A percentile compares a stretch with the other conserved stretches of the same genome.
Conservation (phyloP, 2,113 vertebrate genomes). For the Calyptommatus sinebrachiatus region DNA sequence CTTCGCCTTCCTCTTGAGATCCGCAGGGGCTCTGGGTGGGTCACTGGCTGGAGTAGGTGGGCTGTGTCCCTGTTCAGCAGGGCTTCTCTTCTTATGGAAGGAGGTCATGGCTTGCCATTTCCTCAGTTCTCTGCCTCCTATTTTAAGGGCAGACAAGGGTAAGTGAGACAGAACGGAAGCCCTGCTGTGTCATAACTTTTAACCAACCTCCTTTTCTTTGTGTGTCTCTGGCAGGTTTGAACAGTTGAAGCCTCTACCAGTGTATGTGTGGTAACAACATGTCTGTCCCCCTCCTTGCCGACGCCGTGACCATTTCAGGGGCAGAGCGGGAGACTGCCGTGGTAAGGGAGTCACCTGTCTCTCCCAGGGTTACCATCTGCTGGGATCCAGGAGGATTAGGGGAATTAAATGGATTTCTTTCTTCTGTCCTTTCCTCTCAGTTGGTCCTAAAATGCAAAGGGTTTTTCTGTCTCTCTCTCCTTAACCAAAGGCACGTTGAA, state of each 20-base stretch:
- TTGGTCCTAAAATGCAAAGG: background rate
- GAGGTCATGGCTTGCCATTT: too few species aligned
- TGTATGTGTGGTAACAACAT: slow-evolving; percentile 99
- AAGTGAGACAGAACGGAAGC: background rate
- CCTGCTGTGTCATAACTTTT: background rate
- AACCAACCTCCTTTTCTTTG: background rate
- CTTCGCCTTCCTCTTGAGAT: too few species aligned
- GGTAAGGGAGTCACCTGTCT: slow-evolving; percentile 74
- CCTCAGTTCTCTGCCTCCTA: background rate
- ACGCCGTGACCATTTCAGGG: slow-evolving; percentile 93
- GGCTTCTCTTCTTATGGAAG: background rate
- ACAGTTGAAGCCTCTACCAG: slow-evolving; percentile 75
- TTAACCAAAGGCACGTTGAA: background rate
- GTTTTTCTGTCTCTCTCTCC: background rate
- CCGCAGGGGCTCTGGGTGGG: too few species aligned
- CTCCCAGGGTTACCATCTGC: slow-evolving; percentile 12
- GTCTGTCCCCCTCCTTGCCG: slow-evolving; percentile 97
- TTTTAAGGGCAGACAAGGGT: background rate
- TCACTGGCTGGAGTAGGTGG: too few species aligned
- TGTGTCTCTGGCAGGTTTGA: slow-evolving; percentile 57
- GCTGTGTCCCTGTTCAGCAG: too few species aligned
- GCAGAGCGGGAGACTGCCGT: slow-evolving; percentile 93
- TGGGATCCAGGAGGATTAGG: slow-evolving; percentile 7
- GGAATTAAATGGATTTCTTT: background rate
- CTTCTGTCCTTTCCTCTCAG: background rate